phyloP scores from a whole-genome alignment of 2,797 vertebrate species.

The Sternotherus odoratus region DNA sequence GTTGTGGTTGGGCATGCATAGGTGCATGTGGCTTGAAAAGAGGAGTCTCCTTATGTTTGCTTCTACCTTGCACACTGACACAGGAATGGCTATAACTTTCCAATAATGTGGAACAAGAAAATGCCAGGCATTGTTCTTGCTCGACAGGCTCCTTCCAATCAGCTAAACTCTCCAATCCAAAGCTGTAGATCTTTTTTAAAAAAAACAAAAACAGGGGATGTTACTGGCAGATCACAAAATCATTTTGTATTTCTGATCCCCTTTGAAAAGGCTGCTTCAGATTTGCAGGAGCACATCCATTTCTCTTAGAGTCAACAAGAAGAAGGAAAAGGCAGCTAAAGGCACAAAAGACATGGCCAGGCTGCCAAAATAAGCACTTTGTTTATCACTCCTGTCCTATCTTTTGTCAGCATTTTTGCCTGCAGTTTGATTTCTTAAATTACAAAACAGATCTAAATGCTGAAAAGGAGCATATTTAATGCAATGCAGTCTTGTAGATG shows the following conservation, averaged over 20 bases:
- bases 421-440: slow-evolving; percentile 71
- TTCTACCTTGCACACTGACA: background rate
- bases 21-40: background rate
- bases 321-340: slow-evolving; percentile 66
- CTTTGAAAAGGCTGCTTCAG: slow-evolving; percentile 22
- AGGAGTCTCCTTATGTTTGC: background rate
- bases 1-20: background rate
- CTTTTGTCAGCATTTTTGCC: slow-evolving; percentile 67
- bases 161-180: background rate
- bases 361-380: slow-evolving; percentile 63
- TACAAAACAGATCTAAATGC: slow-evolving; percentile 59
- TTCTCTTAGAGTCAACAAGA: slow-evolving; percentile 53
- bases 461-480: slow-evolving; percentile 65
- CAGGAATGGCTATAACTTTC: background rate
- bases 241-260: background rate
- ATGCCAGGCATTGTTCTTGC: background rate
- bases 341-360: slow-evolving; percentile 48
- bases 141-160: background rate
- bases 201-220: too few relatives aligned
- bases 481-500: slow-evolving; percentile 57
- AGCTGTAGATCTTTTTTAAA: slow-evolving; percentile 16
- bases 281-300: slow-evolving; percentile 6
- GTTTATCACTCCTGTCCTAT: slow-evolving; percentile 57
- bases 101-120: background rate
- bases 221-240: background rate